Percentiles rank a stretch among this genome's conserved stretches.
These are phyloP conservation scores for Larimichthys polyactis DNA, from an alignment of 2,113 vertebrate genomes.

Conservation along the genomic window DNA sequence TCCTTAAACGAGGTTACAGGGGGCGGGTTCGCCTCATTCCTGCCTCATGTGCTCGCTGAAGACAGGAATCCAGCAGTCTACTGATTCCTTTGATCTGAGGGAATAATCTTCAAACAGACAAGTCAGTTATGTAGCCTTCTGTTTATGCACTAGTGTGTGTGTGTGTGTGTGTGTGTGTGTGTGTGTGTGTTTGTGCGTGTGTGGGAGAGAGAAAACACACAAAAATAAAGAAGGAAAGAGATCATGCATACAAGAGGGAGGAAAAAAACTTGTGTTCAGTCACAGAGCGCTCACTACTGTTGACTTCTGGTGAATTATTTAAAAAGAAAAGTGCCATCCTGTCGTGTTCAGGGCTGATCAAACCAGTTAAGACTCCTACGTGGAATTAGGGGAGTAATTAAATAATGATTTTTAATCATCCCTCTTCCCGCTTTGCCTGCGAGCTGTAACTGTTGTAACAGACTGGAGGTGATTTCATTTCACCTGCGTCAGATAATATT, in stretches of 20 bases:
- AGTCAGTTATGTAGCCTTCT: slow-evolving; percentile 70
- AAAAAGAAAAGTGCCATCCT: slow-evolving; percentile 60
- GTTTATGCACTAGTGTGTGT: slow-evolving; percentile 46
- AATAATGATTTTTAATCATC: slow-evolving; percentile 65
- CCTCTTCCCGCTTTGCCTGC: slow-evolving; percentile 8
- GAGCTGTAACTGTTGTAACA: no score
- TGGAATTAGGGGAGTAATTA: slow-evolving; percentile 51
- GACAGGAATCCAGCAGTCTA: slow-evolving; percentile 69
- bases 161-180: slow-evolving; percentile 20
- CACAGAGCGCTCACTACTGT: slow-evolving; percentile 61
- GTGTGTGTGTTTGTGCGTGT: slow-evolving; percentile 20
- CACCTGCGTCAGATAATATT: not conserved
- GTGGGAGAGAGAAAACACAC: slow-evolving; percentile 36
- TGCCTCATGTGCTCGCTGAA: slow-evolving; percentile 63
- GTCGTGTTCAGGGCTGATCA: slow-evolving; percentile 70
- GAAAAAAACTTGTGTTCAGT: slow-evolving; percentile 44
- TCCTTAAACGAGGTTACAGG: slow-evolving; percentile 70
- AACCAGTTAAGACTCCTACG: slow-evolving; percentile 54
- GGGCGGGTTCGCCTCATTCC: slow-evolving; percentile 63
- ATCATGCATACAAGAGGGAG: slow-evolving; percentile 30
- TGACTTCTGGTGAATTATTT: slow-evolving; percentile 71
- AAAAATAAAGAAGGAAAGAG: slow-evolving; percentile 36
- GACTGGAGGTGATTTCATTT: slow-evolving; percentile 9
- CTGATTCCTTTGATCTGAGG: slow-evolving; percentile 77
- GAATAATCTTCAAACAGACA: slow-evolving; percentile 78